Percentiles rank a stretch among this genome's conserved stretches.
These are phyloP conservation scores for Phasia obesa DNA, from an alignment of 2,888 invertebrate species.

Conservation along the genomic window DNA sequence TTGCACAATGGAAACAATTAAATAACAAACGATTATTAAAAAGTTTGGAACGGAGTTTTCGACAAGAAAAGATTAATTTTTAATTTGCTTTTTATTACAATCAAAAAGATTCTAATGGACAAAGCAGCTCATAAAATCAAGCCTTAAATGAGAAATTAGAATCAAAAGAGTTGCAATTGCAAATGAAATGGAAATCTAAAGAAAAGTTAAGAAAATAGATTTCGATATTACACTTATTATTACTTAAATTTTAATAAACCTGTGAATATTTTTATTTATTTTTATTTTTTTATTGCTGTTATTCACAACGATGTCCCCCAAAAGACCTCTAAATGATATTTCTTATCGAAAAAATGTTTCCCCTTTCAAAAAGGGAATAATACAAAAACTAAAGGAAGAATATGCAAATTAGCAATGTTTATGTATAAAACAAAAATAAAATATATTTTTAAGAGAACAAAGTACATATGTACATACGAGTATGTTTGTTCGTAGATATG, in stretches of 20 bases:
- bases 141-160: no score
- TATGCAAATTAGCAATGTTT: constrained; percentile 56
- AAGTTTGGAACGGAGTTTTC: background rate
- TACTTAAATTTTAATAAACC: no score
- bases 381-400: constrained; percentile 11
- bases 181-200: background rate
- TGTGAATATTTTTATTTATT: background rate
- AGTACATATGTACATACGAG: background rate
- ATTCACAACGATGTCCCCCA: constrained; percentile 49
- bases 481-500: no score
- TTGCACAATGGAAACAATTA: background rate
- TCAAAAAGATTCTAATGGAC: no score
- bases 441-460: background rate
- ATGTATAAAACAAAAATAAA: background rate
- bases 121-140: no score
- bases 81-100: background rate
- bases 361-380: constrained; percentile 20
- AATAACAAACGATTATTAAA: background rate
- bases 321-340: constrained; percentile 64
- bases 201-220: no score
- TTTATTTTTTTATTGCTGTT: background rate
- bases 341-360: constrained; percentile 8
- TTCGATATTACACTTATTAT: no score
- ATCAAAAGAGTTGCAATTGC: background rate
- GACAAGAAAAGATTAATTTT: constrained; percentile 29